Evolutionary conservation across 2,113 vertebrate species (phyloP).

Genomic region (Mus pahari): DNA sequence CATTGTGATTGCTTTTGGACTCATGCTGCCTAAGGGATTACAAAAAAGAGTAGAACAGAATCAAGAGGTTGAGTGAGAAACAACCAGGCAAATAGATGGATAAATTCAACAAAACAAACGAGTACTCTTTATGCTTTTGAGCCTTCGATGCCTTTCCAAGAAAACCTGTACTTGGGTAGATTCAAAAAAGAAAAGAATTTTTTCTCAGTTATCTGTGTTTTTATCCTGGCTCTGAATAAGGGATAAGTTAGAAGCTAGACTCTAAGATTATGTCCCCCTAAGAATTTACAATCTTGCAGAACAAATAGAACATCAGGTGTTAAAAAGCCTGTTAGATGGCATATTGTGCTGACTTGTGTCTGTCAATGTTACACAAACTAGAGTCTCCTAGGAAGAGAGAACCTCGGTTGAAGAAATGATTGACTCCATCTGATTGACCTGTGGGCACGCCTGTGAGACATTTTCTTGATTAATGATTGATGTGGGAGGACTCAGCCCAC

Average conservation of each 20-base stretch:
- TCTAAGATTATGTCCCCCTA: not conserved
- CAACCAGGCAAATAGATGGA: not conserved
- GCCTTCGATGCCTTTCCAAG: not conserved
- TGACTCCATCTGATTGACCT: not conserved
- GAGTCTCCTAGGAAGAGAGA: not conserved
- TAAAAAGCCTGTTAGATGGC: not conserved
- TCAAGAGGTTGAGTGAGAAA: not conserved
- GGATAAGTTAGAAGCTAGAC: not conserved
- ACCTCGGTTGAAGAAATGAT: not conserved
- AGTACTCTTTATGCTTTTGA: not conserved
- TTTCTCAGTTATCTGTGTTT: not conserved
- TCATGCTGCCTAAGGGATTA: not conserved
- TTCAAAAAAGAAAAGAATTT: not conserved
- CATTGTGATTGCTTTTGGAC: not conserved
- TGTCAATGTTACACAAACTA: not conserved
- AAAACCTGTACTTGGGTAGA: not conserved
- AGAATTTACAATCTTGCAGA: not conserved
- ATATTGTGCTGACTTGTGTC: not conserved
- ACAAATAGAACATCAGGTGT: not conserved
- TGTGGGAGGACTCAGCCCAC: not conserved
- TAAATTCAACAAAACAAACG: conserved; percentile 17
- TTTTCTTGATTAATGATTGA: not conserved
- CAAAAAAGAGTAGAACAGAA: not conserved
- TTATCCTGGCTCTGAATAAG: not conserved
- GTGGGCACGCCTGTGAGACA: not conserved